Base-by-base conservation (phyloP, 2,888 invertebrate species). In the Lasioglossum marginatum region DNA sequence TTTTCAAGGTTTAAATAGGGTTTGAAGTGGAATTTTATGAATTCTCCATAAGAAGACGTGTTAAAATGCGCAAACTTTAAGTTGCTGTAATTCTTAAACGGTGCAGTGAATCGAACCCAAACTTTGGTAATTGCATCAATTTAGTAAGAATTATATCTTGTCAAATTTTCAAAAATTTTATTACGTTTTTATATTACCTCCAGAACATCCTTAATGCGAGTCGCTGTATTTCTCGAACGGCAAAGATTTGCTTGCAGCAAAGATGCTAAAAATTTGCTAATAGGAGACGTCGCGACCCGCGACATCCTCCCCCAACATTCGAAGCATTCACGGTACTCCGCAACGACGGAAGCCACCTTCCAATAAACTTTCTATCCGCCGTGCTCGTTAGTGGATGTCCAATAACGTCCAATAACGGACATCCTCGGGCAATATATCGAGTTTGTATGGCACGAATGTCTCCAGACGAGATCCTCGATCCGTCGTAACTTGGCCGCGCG, bases 371-470 rank as follows among this genome's bases (percentile, higher is more conserved):
- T 91, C 91, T 89, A 93, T 92, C 90, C 91, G 88, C 83, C 91
- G 89, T 89, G 91, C 92, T 93, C 91, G 92, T 92, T 92, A 92
- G 90, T 85, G 90, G 89, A 90, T 83, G 91, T 92, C 92, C 91
- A 93, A 93, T 93, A 93, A 91, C 90, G 89, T 91, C 90, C 87
- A 90, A 89, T 89, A 92, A 91, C 87, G 85, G 86, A 86, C 88
- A 88, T 89, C 90, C 90, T 85, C 84, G 81, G 91, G 91, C 92
- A 85, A 92, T 89, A 87, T 91, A 92, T 91, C 89, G 91, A 88
- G 90, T 91, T 88, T 87, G 87, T 89, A 83, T 78, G 79, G 89
- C 82, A 85, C 82, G 79, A 90, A 90, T 88, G 90, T 89, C 90
- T 89, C 77, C 82, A 82, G 84, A 85, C 81, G 77, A 83, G 90